Base-by-base conservation (phyloP, 2,113 vertebrate genomes). In the Cebidichthys violaceus region DNA sequence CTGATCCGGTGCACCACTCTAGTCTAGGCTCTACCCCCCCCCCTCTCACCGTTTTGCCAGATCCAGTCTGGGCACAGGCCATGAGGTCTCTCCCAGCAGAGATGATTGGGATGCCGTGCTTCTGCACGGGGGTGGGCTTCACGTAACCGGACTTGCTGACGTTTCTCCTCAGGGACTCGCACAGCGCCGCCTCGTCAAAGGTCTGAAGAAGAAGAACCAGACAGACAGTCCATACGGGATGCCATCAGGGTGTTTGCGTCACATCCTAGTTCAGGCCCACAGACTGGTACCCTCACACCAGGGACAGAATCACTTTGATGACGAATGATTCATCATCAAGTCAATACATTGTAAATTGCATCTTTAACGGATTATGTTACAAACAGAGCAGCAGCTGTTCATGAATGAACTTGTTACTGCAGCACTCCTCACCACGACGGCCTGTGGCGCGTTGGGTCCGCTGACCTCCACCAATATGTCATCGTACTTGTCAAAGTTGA, bases 21-120 rank as follows among this genome's bases (percentile, higher is more conserved):
- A n/a, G 45, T 50, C 17, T 6, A 47, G 15, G 18, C 14, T 47
- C 45, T 18, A 4, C 45, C 37, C 37, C 2, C 9, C 47, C 52
- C 55, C 3, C 10, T 37, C 96, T 96, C 92, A 99, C 98, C 60
- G 98, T 99, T 94, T 99, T 99, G 7, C 98, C 98, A 8, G 98
- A 99, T 35, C 98, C 98, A 0, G 98, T 99, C 68, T 99, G 98
- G 8, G 98, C 98, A 88, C 98, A 99, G 13, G 98, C 98, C 98
- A 99, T 99, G 78, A 99, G 94, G 90, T 99, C 98, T 57, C 97
- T 93, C 79, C 96, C 97, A 1, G 96, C 94, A 68, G 95, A 82
- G 70, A 97, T 86, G 84, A 99, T 95, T 5, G 98, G 98, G 83
- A 99, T 98, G 71, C 97, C 97, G 24, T 99, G 94, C 68, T 99